Percentiles rank a stretch among this genome's conserved stretches.
Evolutionary conservation across 2,888 invertebrate genomes (phyloP).

Genomic region (Orthonychiurus folsomi): DNA sequence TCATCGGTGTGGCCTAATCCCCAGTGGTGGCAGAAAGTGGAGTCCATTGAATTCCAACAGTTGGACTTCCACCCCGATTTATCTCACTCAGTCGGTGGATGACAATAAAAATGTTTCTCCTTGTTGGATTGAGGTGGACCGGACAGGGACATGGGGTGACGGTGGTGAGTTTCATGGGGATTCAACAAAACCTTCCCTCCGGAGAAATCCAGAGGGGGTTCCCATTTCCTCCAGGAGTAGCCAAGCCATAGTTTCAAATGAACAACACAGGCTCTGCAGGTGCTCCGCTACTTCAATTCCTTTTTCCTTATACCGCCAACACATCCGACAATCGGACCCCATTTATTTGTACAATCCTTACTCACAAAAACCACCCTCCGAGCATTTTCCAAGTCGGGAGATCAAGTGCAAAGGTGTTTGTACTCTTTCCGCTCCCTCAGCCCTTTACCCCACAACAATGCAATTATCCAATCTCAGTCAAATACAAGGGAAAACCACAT

Average conservation of each 20-base stretch:
- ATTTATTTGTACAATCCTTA: neutral
- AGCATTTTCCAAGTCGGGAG: neutral
- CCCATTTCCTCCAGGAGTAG: neutral
- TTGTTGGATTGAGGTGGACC: constrained; percentile 11
- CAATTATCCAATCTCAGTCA: neutral
- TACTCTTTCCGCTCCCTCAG: neutral
- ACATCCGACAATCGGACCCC: neutral
- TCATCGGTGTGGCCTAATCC: neutral
- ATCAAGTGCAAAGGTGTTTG: neutral
- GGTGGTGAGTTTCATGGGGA: constrained; percentile 26
- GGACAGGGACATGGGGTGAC: constrained; percentile 18
- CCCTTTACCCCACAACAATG: too few relatives aligned
- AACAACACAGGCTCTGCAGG: neutral
- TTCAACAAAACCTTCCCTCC: constrained; percentile 24
- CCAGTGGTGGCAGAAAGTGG: neutral
- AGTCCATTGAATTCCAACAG: neutral
- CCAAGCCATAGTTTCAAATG: neutral
- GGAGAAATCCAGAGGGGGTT: constrained; percentile 25
- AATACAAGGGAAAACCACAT: neutral
- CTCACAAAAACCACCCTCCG: too few relatives aligned
- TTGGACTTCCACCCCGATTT: neutral
- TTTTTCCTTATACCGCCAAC: too few relatives aligned
- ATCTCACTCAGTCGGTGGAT: constrained; percentile 17
- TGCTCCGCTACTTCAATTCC: too few relatives aligned
- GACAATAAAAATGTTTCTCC: constrained; percentile 32